Evolutionary conservation across 2,797 vertebrate genomes (phyloP).

Genomic region (Pampus argenteus): DNA sequence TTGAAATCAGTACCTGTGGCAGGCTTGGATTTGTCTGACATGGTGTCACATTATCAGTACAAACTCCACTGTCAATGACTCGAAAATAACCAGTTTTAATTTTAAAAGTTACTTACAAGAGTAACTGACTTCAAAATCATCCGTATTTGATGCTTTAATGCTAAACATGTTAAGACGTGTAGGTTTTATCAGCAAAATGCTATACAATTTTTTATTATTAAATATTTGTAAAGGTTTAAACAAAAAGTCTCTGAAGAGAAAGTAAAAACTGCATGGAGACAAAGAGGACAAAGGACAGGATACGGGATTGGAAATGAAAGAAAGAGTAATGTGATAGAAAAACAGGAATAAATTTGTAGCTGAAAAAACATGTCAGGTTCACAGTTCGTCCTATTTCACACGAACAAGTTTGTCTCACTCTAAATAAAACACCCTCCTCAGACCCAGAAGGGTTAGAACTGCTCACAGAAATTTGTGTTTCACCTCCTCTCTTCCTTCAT

Average conservation of each 20-base stretch:
- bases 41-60: slow-evolving; percentile 3
- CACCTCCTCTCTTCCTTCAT: background rate
- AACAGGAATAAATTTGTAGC: background rate
- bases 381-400: slow-evolving; percentile 27
- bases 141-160: background rate
- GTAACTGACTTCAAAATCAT: no score
- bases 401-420: background rate
- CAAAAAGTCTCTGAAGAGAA: no score
- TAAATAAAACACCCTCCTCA: slow-evolving; percentile 13
- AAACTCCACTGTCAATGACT: background rate
- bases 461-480: background rate
- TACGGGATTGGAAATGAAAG: background rate
- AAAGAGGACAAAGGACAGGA: background rate
- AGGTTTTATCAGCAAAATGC: background rate
- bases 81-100: slow-evolving; percentile 3
- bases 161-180: background rate
- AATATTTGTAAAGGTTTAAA: no score
- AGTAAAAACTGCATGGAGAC: no score
- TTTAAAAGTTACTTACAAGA: no score
- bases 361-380: slow-evolving; percentile 1
- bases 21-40: slow-evolving; percentile 22
- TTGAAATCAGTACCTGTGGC: no score
- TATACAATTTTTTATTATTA: no score
- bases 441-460: background rate
- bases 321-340: background rate